Evolutionary conservation across 2,888 invertebrate species (phyloP), one percentile per base, ranked within the genome.

Genomic region (Zhuqinia jingwanae): DNA sequence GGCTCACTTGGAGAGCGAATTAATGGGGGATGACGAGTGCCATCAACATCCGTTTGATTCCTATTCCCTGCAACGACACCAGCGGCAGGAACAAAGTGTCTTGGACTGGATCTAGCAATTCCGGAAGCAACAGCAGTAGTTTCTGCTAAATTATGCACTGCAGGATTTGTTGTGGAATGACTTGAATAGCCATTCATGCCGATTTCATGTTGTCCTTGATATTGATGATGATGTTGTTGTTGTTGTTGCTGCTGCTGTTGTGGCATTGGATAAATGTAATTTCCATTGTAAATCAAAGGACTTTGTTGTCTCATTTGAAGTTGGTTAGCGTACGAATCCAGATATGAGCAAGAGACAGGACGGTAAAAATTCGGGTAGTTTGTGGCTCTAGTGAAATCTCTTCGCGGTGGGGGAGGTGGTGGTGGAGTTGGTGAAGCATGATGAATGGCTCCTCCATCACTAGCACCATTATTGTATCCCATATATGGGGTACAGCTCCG

Each of bases 1-100:
- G 90, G 90, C 70, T 90, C 90, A 87, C 90, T 90, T 13, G 90
- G 90, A 47, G 90, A 90, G 27, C 90, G 79, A 56, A 88, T 82
- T 76, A 88, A 76, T 77, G 70, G 60, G 0, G 77, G 25, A 63
- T 89, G 88, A 83, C 88, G 85, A 56, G 45, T 60, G 63, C 58
- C 63, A 25, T 60, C 76, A 78, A 53, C 70, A 22, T 79, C 79
- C 81, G 78, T 25, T 10, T 65, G 47, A 63, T 47, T 50, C 30
- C 30, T 65, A 77, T 68, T 50, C 42, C 45, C 47, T 0, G 2
- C 5, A 17, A 45, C 60, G n/a, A n/a, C n/a, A n/a, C n/a, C 50
- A 20, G 77, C 15, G 8, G 50, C 17, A 47, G 13, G 65, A 53
- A 50, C 25, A 53, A 78, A 70, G 22, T 79, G 85, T n/a, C 78